Evolutionary conservation across 1,140 invertebrate species (phyloP), one percentile per base, ranked within the genome.

Genomic region (Macrobrachium nipponense): DNA sequence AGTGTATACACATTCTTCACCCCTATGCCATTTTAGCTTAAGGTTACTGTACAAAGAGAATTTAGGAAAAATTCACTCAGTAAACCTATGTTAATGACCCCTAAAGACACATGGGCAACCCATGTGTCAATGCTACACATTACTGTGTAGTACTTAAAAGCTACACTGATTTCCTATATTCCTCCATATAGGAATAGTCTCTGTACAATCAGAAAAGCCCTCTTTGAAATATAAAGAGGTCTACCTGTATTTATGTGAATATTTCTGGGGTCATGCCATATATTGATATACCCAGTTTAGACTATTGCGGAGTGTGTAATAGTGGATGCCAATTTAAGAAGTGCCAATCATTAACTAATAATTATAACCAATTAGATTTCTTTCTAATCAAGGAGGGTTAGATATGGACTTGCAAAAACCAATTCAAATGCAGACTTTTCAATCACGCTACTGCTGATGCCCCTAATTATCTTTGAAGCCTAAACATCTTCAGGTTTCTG

Each of bases 151-250:
- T 72, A 58, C 70, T 72, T 43, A 78, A 59, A 43, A 44, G n/a
- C 62, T 61, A 80, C 51, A 70, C 20, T 72, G 20, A 58, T 72
- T 86, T 86, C 84, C 84, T 86, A 86, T 86, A 86, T 86, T 73
- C 61, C 58, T 44, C 20, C 58, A 80, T 86, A 86, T 86, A 86
- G 84, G 76, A 86, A 80, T 80, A 78, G 84, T 86, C 51, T 78
- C 64, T 80, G 58, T 80, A 80, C 78, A 62, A n/a, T 73, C 64
- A 70, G 84, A 73, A 75, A 86, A 86, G 77, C 59, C 77, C 84
- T 86, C 84, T 86, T 86, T 86, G 77, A 62, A 23, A 86, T 62
- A 64, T 75, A 86, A 86, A 86, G 84, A 86, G 84, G 84, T 86
- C 78, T 86, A 86, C 84, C 84, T 80, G 84, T 80, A 80, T 86